Evolutionary conservation across 2,797 vertebrate genomes (phyloP).

Genomic region (Melanotaenia pygmaea): DNA sequence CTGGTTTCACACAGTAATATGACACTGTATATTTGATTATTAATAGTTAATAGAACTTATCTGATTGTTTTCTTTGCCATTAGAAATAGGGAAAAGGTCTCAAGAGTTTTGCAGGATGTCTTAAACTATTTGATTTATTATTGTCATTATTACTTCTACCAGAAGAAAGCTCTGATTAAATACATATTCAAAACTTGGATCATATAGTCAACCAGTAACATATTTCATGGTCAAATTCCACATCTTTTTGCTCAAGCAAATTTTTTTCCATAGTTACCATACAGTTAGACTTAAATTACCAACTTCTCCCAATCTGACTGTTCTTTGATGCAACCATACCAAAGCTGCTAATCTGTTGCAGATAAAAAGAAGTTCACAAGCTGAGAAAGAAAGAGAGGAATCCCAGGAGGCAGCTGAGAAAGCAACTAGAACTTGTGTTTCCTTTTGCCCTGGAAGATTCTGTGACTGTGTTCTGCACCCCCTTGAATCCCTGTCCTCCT

Average conservation of each 20-base stretch:
- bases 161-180: neutral
- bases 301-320: neutral
- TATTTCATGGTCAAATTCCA: neutral
- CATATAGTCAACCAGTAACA: neutral
- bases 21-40: constrained; percentile 18
- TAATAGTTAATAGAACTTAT: constrained; percentile 19
- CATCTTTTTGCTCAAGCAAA: neutral
- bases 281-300: neutral
- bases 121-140: neutral
- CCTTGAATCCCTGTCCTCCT: constrained; percentile 29
- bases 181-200: neutral
- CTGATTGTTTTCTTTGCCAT: neutral
- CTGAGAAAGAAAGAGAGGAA: constrained; percentile 25
- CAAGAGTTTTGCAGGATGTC: neutral
- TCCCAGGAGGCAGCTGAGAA: constrained; percentile 57
- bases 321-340: constrained; percentile 13
- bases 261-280: neutral
- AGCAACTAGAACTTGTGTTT: constrained; percentile 50
- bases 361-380: constrained; percentile 37
- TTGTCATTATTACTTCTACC: neutral
- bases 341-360: constrained; percentile 11
- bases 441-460: constrained; percentile 58
- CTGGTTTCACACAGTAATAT: constrained; percentile 13
- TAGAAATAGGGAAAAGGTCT: too few species aligned
- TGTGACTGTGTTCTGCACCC: constrained; percentile 31